Conservation (phyloP, 2,113 vertebrate genomes). For the Phalacrocorax brasilianus region DNA sequence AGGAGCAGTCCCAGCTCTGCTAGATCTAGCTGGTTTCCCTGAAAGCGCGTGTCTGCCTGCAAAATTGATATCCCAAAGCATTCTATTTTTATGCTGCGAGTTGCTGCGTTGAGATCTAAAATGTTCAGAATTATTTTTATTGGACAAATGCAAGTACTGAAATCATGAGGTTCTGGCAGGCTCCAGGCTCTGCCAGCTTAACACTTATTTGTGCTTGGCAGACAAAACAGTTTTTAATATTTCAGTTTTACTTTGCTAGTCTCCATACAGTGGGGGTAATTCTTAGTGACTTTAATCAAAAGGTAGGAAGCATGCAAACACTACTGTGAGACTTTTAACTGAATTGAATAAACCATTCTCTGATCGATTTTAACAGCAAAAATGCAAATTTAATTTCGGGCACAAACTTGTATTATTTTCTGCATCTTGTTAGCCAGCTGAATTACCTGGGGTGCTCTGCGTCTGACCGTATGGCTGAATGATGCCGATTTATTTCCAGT, state of each 20-base stretch:
- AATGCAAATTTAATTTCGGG: background rate
- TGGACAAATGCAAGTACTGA: constrained; percentile 34
- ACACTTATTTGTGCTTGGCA: constrained; percentile 1
- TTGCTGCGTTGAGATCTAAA: constrained; percentile 8
- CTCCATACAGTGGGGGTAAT: background rate
- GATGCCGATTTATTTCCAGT: background rate
- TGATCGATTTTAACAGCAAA: background rate
- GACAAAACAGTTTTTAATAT: constrained; percentile 5
- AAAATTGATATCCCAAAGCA: background rate
- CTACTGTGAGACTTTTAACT: background rate
- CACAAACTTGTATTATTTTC: background rate
- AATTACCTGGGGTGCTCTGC: background rate
- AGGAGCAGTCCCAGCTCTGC: background rate
- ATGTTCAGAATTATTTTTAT: constrained; percentile 23
- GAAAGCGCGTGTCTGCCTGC: constrained; percentile 14
- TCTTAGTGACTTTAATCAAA: background rate
- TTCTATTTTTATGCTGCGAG: constrained; percentile 41
- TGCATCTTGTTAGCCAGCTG: background rate
- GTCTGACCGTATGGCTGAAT: background rate
- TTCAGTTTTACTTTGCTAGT: constrained; percentile 1
- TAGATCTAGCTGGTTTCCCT: background rate
- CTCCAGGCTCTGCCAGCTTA: background rate
- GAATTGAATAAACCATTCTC: background rate
- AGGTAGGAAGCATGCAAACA: background rate
- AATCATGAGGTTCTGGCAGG: background rate